Evolutionary conservation across 2,888 invertebrate species (phyloP).

Genomic region (Prenolepis imparis): DNA sequence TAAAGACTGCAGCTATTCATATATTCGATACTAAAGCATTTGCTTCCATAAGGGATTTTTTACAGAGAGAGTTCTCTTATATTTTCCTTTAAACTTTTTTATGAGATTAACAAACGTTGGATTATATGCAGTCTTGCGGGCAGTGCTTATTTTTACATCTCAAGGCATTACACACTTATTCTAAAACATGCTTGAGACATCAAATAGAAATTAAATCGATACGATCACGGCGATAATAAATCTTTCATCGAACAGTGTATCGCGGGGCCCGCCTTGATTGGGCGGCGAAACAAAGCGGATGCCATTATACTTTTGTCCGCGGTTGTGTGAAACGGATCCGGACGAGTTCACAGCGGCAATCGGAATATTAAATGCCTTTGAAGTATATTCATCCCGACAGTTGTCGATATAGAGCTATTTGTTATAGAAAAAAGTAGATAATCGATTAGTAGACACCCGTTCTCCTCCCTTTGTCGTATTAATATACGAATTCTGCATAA

Average conservation of each 20-base stretch:
- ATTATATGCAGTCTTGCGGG: constrained; percentile 12
- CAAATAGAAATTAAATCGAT: constrained; percentile 49
- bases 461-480: constrained; percentile 17
- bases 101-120: background rate
- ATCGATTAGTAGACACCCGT: constrained; percentile 63
- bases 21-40: background rate
- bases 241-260: constrained; percentile 62
- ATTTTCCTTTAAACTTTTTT: constrained; percentile 14
- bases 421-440: constrained; percentile 62
- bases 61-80: background rate
- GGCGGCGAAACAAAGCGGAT: constrained; percentile 60
- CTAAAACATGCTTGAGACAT: constrained; percentile 22
- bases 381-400: constrained; percentile 54
- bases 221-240: constrained; percentile 65
- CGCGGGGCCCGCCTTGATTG: constrained; percentile 59
- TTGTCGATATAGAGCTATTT: constrained; percentile 51
- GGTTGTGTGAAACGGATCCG: constrained; percentile 41
- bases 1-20: background rate
- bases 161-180: constrained; percentile 11
- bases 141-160: background rate
- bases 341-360: constrained; percentile 57
- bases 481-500: constrained; percentile 11
- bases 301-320: constrained; percentile 57
- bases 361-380: constrained; percentile 69
- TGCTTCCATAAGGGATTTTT: background rate